Percentiles rank a stretch among this genome's conserved stretches.
phyloP scores from a whole-genome alignment of 2,888 invertebrate genomes.

The Drosophila suboccidentalis region DNA sequence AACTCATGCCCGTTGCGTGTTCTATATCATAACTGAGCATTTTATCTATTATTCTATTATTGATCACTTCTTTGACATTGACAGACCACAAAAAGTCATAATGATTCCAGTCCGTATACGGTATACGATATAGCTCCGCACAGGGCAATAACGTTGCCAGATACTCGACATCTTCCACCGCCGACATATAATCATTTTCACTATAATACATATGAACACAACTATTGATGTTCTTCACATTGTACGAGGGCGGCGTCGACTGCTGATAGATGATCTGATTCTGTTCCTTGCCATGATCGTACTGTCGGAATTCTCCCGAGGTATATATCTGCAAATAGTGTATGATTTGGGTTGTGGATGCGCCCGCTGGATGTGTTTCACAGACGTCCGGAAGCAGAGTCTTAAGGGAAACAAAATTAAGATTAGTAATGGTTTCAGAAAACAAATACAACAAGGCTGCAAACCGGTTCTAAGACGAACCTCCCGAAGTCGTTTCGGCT shows the following conservation, averaged over 20 bases:
- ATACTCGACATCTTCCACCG: conserved; percentile 86
- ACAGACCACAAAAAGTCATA: conserved; percentile 90
- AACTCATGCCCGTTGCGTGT: conserved; percentile 47
- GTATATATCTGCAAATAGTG: conserved; percentile 90
- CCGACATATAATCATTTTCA: conserved; percentile 89
- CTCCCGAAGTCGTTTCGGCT: no score
- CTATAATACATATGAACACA: conserved; percentile 90
- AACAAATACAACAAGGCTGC: no score
- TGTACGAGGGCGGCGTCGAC: conserved; percentile 87
- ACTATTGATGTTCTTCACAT: conserved; percentile 87
- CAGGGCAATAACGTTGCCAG: conserved; percentile 86
- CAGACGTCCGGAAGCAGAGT: conserved; percentile 89
- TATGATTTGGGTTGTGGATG: conserved; percentile 89
- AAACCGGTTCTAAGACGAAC: no score
- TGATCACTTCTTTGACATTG: conserved; percentile 88
- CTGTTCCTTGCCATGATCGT: conserved; percentile 86
- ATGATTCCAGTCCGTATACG: conserved; percentile 88
- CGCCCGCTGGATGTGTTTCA: conserved; percentile 90
- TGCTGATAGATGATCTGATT: conserved; percentile 87
- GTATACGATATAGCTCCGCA: conserved; percentile 86
- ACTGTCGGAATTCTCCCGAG: conserved; percentile 87
- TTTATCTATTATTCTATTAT: conserved; percentile 84
- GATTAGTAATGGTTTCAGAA: neutral
- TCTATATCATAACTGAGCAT: conserved; percentile 72
- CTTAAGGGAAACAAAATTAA: conserved; percentile 85